A percentile compares a stretch with the other conserved stretches of the same genome.
phyloP scores from a whole-genome alignment of 2,797 vertebrate species.

The Gallinago stenura region DNA sequence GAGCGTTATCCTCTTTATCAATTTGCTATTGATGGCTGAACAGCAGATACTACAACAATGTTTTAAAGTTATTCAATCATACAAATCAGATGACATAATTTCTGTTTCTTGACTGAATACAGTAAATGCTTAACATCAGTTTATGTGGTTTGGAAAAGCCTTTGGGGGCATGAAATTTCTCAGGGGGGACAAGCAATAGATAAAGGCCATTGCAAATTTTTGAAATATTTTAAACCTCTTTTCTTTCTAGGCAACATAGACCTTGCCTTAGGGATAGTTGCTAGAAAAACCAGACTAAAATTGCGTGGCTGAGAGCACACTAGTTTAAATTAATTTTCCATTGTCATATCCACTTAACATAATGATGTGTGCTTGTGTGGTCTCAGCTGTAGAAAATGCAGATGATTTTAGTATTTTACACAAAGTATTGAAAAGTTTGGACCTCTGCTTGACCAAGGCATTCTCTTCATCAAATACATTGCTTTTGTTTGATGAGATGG shows the following conservation, averaged over 20 bases:
- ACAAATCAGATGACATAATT: background rate
- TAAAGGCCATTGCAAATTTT: background rate
- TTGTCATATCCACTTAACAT: background rate
- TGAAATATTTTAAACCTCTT: background rate
- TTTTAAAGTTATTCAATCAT: background rate
- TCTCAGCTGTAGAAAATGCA: background rate
- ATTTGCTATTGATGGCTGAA: background rate
- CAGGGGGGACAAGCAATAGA: background rate
- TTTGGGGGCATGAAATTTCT: constrained; percentile 1
- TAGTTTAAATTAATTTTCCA: constrained; percentile 28
- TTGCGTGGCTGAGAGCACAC: background rate
- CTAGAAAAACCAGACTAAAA: constrained; percentile 44
- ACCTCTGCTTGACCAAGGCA: background rate
- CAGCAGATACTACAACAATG: background rate
- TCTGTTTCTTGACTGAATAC: background rate
- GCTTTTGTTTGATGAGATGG: background rate
- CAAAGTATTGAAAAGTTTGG: background rate
- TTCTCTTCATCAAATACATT: background rate
- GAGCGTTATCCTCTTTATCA: background rate
- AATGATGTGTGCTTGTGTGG: background rate
- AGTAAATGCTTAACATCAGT: background rate
- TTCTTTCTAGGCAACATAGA: background rate
- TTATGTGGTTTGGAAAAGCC: background rate
- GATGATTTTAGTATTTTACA: background rate
- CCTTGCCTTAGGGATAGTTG: constrained; percentile 20